These are phyloP conservation scores for Scolanthus callimorphus DNA, from an alignment of 92 coral and sea anemone species.

Conservation along the genomic window DNA sequence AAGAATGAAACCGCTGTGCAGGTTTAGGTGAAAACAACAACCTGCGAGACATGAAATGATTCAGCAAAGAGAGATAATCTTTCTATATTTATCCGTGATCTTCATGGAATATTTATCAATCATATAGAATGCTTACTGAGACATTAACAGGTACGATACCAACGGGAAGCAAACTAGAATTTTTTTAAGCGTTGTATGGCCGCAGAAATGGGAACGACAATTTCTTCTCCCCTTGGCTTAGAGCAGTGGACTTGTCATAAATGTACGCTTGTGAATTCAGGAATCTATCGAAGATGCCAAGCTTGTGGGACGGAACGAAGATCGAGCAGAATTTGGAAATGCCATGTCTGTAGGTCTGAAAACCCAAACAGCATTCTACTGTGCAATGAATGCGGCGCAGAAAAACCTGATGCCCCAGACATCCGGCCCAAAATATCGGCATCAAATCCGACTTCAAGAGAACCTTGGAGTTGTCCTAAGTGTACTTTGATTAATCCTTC, in stretches of 20 bases:
- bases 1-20: not conserved
- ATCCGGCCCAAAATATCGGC: conserved; percentile 35
- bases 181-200: too few species aligned
- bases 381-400: conserved; percentile 75
- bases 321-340: conserved; percentile 48
- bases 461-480: conserved; percentile 63
- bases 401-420: conserved; percentile 4
- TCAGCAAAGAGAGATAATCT: not conserved
- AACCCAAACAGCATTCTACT: conserved; percentile 37
- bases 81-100: conserved; percentile 32
- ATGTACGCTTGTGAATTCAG: conserved; percentile 63
- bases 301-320: conserved; percentile 38
- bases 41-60: not conserved
- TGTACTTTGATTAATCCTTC: conserved; percentile 66
- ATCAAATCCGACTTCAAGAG: conserved; percentile 10
- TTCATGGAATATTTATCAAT: not conserved
- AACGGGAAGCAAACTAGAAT: too few species aligned
- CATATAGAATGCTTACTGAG: not conserved
- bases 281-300: conserved; percentile 39
- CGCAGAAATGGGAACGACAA: conserved; percentile 1
- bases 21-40: not conserved
- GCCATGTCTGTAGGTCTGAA: conserved; percentile 56
- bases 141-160: not conserved
- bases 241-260: conserved; percentile 73
- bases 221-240: conserved; percentile 20